Base-by-base conservation (phyloP, 1,140 invertebrate genomes). In the Adelges cooleyi region DNA sequence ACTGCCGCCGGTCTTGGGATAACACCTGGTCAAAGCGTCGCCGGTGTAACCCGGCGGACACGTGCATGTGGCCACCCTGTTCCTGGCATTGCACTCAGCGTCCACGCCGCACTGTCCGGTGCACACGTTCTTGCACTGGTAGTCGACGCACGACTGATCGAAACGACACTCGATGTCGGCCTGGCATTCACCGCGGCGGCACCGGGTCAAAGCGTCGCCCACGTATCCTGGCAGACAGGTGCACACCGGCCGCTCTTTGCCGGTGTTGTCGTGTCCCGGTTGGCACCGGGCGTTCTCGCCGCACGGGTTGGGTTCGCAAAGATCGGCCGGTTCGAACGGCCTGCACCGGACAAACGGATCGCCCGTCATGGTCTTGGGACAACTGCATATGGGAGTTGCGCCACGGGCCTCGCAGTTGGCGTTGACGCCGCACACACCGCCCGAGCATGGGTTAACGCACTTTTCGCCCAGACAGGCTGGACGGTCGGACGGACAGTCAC, bases 231-330 rank as follows among this genome's bases (percentile, higher is more conserved):
- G 78, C 11, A 83, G 80, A 71, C 89, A 92, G 1, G 86, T 89
- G 70, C 87, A 90, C 6, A 89, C 86, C 1, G 89, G 89, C 15
- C 89, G 79, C 71, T 91, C 87, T 52, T 85, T 84, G 22, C 86
- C 86, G 1, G 83, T 83, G 54, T 84, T 85, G 71, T 92, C 89
- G 70, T 86, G 83, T 2, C 89, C 89, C 0, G 88, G 87, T 25
- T 83, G 82, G 70, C 91, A 94, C 59, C 86, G 79, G 15, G 90
- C 89, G 71, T 91, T 89, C 1, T 72, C 75, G 2, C 90, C 90
- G 71, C 90, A 94, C 17, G 89, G 88, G 76, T 90, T 90, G 0
- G 87, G 88, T 50, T 83, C 80, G 71, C 89, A 92, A 0, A 91
- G 77, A 72, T 92, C 89, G 70, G 80, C 88, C 87, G 84, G 82